Base-by-base conservation (phyloP, 2,888 invertebrate species). In the Villa cingulata region DNA sequence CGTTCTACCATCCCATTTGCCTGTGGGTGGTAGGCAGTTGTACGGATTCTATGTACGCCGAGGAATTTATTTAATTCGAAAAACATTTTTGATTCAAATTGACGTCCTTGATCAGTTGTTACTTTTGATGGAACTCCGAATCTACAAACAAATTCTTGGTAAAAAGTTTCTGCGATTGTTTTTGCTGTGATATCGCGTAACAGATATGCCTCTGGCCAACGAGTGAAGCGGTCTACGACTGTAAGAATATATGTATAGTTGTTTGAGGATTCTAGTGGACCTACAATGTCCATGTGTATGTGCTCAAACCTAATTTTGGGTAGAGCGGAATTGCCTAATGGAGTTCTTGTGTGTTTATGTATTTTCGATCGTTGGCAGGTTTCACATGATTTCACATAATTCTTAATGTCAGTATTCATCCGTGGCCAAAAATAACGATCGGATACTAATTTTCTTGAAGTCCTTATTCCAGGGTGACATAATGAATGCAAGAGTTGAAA, bases 271-370 rank as follows among this genome's bases (percentile, higher is more conserved):
- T 61, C 60, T 16, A 64, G 48, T 2, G 63, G 62, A 18, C 62
- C 62, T 1, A 66, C 58, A 17, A 66, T 49, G 49, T 66, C 63
- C 7, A 63, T 46, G n/a, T n/a, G n/a, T n/a, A n/a, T n/a, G n/a
- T n/a, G n/a, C n/a, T n/a, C n/a, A n/a, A n/a, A n/a, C n/a, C n/a
- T n/a, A n/a, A n/a, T n/a, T n/a, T n/a, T n/a, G n/a, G n/a, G n/a
- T n/a, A n/a, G n/a, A n/a, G n/a, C n/a, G n/a, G n/a, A n/a, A n/a
- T n/a, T n/a, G n/a, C n/a, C n/a, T n/a, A n/a, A n/a, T n/a, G n/a
- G n/a, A n/a, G n/a, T n/a, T n/a, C n/a, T n/a, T n/a, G n/a, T n/a
- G n/a, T n/a, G n/a, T n/a, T n/a, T n/a, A n/a, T n/a, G n/a, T n/a
- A n/a, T n/a, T n/a, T n/a, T n/a, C n/a, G n/a, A n/a, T n/a, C n/a